phyloP scores from a whole-genome alignment of 2,888 invertebrate species.

The Lasioglossum oenotherae region DNA sequence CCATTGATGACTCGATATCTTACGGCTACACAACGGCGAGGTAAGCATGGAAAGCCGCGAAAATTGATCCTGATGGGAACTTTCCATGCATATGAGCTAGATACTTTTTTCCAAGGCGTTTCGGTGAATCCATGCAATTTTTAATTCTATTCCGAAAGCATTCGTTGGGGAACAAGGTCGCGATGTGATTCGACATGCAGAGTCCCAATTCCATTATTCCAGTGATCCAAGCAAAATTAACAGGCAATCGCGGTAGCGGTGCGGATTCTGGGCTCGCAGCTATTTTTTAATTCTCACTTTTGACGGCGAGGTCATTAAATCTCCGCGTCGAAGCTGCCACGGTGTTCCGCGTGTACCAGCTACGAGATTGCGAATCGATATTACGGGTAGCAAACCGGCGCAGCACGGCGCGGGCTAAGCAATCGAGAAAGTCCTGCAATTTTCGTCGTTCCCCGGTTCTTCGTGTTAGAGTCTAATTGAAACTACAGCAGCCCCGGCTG shows the following conservation, averaged over 20 bases:
- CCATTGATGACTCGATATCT: too few relatives aligned
- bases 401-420: background rate
- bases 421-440: slow-evolving; percentile 27
- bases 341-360: slow-evolving; percentile 1
- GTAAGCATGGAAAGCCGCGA: too few relatives aligned
- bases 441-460: slow-evolving; percentile 13
- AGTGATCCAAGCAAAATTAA: slow-evolving; percentile 26
- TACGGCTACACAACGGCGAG: too few relatives aligned
- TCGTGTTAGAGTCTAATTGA: slow-evolving; percentile 22
- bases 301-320: slow-evolving; percentile 20
- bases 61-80: too few relatives aligned
- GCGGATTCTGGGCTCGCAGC: background rate
- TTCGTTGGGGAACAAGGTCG: background rate
- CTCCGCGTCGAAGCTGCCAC: slow-evolving; percentile 4
- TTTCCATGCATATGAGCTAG: too few relatives aligned
- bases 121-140: background rate
- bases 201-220: slow-evolving; percentile 8
- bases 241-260: background rate
- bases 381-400: background rate
- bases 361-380: slow-evolving; percentile 48
- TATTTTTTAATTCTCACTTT: slow-evolving; percentile 31
- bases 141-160: background rate
- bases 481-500: background rate
- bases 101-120: background rate
- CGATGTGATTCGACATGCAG: background rate